phyloP scores from a whole-genome alignment of 2,113 vertebrate genomes.

The Callipepla californica region DNA sequence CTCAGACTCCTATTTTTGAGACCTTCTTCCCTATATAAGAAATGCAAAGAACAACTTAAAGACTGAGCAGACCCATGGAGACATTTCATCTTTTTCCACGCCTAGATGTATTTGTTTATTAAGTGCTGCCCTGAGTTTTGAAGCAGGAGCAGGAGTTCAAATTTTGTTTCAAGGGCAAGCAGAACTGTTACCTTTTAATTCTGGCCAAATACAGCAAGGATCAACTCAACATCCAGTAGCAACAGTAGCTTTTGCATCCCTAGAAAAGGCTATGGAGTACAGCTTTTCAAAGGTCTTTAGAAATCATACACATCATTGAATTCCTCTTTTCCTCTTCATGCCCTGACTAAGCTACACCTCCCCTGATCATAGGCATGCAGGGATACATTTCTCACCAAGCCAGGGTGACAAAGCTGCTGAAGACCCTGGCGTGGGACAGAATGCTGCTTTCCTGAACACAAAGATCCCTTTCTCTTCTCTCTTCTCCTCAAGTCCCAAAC shows the following conservation, averaged over 20 bases:
- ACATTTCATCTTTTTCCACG: neutral
- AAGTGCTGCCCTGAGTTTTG: neutral
- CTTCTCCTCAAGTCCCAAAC: neutral
- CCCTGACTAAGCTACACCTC: neutral
- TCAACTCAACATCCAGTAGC: neutral
- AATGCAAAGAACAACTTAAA: neutral
- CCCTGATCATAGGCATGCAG: neutral
- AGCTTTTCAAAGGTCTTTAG: neutral
- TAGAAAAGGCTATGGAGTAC: neutral
- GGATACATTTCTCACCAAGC: neutral
- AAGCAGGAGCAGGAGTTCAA: neutral
- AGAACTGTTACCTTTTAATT: neutral
- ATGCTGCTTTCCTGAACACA: neutral
- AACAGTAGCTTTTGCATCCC: neutral
- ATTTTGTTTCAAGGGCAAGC: neutral
- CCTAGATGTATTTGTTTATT: neutral
- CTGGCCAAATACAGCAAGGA: neutral
- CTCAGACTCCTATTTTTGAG: neutral
- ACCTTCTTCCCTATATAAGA: neutral
- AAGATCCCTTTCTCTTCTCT: neutral
- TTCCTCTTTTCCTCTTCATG: neutral
- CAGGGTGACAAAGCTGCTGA: neutral
- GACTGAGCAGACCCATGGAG: neutral
- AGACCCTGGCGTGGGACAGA: neutral
- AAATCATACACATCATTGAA: neutral